Percentiles rank a stretch among this genome's conserved stretches.
Conservation (phyloP, 1,140 invertebrate genomes). For the Hyposmocoma kahamanoa region DNA sequence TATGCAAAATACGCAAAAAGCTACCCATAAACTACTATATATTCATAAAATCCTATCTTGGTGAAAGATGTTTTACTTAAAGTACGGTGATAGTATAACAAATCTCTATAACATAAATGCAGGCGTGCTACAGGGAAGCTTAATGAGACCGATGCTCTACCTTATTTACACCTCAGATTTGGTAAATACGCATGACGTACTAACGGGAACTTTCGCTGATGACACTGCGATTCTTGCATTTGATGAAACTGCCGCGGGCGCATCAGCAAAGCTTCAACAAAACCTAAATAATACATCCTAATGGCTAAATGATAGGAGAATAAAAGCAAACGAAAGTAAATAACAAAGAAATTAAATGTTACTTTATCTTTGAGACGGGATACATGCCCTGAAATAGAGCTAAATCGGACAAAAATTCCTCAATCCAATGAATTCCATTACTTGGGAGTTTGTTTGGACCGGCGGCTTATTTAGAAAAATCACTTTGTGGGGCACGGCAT, state of each 20-base stretch:
- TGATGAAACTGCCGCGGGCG: background rate
- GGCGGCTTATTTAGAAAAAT: conserved; percentile 10
- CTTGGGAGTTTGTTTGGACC: conserved; percentile 10
- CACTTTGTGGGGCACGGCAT: conserved; percentile 1
- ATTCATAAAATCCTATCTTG: background rate
- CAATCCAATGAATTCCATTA: conserved; percentile 9
- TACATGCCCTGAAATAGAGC: conserved; percentile 6
- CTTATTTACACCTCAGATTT: too few relatives aligned
- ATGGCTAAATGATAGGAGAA: conserved; percentile 8
- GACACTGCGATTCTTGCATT: background rate
- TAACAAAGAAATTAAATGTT: conserved; percentile 9
- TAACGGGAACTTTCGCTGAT: background rate
- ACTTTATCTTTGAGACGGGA: conserved; percentile 8
- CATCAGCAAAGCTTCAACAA: background rate
- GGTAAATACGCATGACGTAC: background rate
- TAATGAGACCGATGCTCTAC: background rate
- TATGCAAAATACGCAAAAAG: background rate
- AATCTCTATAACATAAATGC: background rate
- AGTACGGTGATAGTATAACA: background rate
- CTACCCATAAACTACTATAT: background rate
- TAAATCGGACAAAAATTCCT: conserved; percentile 8
- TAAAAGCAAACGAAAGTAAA: conserved; percentile 11
- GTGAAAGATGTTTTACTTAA: background rate
- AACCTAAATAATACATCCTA: background rate
- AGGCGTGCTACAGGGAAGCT: background rate